phyloP scores from a whole-genome alignment of 2,113 vertebrate species.

The Hirundichthys speculiger region DNA sequence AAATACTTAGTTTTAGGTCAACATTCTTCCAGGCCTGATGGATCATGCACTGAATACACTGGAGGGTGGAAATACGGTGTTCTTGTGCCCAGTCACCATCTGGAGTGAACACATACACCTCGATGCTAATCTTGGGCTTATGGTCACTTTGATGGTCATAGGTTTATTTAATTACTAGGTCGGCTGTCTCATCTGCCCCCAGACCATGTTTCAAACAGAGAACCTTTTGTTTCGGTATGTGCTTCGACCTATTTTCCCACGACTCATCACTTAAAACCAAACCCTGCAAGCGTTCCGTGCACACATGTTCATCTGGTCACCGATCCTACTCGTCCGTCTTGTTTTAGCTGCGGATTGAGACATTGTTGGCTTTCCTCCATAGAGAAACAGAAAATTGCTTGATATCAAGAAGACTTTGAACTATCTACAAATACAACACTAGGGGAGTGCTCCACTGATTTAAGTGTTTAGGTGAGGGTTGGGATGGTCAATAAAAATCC shows the following conservation, averaged over 20 bases:
- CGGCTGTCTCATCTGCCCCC: constrained; percentile 4
- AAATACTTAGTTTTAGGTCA: constrained; percentile 34
- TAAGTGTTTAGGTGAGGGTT: constrained; percentile 66
- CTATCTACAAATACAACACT: constrained; percentile 77
- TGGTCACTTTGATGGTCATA: constrained; percentile 25
- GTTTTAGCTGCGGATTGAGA: constrained; percentile 66
- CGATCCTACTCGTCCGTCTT: constrained; percentile 28
- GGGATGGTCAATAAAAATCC: constrained; percentile 65
- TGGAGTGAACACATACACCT: constrained; percentile 7
- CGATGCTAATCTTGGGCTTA: constrained; percentile 21
- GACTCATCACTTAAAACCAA: constrained; percentile 25
- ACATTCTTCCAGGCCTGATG: constrained; percentile 18
- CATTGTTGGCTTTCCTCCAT: constrained; percentile 69
- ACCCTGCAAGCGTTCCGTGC: constrained; percentile 58
- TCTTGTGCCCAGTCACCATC: constrained; percentile 5
- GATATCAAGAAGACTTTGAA: constrained; percentile 65
- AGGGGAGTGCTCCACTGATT: constrained; percentile 77
- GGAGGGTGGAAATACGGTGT: constrained; percentile 13
- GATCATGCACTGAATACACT: constrained; percentile 21
- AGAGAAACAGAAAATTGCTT: constrained; percentile 60
- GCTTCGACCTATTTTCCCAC: constrained; percentile 31
- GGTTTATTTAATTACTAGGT: constrained; percentile 2
- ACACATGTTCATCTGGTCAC: constrained; percentile 53
- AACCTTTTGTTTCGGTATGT: constrained; percentile 2
- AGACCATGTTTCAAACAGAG: constrained; percentile 3